Evolutionary conservation across 2,797 vertebrate genomes (phyloP).

Genomic region (Alectoris magna): DNA sequence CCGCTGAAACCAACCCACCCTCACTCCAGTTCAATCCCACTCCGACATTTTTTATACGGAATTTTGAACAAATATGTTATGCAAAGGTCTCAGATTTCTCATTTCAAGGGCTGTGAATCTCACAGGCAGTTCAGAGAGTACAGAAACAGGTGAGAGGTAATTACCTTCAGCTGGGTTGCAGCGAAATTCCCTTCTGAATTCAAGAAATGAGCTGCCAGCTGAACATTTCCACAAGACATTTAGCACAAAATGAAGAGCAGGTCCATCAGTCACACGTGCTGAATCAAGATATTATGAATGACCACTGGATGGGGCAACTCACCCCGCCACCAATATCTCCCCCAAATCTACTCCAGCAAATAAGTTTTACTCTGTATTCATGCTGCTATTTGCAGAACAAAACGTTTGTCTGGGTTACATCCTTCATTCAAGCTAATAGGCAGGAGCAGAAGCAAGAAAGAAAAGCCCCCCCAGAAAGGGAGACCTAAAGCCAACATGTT

Average conservation of each 20-base stretch:
- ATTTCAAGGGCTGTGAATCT: conserved; percentile 30
- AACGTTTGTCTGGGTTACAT: background rate
- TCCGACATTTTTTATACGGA: conserved; percentile 16
- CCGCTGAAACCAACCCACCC: background rate
- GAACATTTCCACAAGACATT: background rate
- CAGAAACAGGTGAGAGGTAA: background rate
- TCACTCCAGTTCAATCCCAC: background rate
- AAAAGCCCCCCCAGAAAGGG: background rate
- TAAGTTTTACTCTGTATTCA: background rate
- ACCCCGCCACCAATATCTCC: background rate
- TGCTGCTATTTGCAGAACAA: background rate
- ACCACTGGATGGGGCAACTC: background rate
- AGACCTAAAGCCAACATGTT: background rate
- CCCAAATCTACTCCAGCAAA: background rate
- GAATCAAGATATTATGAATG: background rate
- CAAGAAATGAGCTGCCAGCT: background rate
- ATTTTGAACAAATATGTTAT: conserved; percentile 24
- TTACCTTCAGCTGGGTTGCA: background rate
- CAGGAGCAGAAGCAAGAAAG: conserved; percentile 2
- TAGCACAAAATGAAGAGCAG: background rate
- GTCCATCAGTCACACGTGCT: background rate
- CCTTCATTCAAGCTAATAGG: background rate
- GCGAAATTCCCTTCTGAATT: background rate
- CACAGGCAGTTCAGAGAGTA: background rate
- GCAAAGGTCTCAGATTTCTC: conserved; percentile 39